A percentile compares a stretch with the other conserved stretches of the same genome.
Conservation (phyloP, 2,113 vertebrate genomes). For the Hypanus sabinus region DNA sequence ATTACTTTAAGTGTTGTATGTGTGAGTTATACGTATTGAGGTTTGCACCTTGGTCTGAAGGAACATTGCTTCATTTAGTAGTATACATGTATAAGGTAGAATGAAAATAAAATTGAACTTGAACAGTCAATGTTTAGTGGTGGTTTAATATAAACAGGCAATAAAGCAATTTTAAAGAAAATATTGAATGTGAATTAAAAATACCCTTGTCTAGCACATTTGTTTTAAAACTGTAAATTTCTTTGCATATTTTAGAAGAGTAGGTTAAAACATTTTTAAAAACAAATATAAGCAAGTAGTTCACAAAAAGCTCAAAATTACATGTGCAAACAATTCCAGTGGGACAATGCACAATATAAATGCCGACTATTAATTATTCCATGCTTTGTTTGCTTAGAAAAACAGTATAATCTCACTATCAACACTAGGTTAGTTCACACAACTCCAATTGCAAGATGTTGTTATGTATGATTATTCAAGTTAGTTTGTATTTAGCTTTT, state of each 20-base stretch:
- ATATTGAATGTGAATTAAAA: neutral
- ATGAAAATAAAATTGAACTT: too few species aligned
- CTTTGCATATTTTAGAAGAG: neutral
- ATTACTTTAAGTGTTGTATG: too few species aligned
- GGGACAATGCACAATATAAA: neutral
- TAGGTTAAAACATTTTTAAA: neutral
- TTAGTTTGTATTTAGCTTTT: neutral
- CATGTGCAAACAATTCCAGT: neutral
- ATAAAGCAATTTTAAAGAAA: conserved; percentile 1
- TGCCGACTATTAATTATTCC: neutral
- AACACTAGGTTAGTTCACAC: neutral
- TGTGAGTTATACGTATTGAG: too few species aligned
- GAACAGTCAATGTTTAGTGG: too few species aligned
- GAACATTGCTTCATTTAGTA: too few species aligned
- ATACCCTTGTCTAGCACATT: neutral
- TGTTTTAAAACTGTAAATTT: neutral
- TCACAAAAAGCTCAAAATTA: neutral
- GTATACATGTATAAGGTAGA: too few species aligned
- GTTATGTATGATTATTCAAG: neutral
- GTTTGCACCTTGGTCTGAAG: too few species aligned
- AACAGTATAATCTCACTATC: neutral
- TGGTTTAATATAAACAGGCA: neutral
- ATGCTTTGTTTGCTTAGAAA: neutral
- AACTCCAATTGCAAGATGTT: neutral
- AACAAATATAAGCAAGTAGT: neutral